Base-by-base conservation (phyloP, 2,797 vertebrate genomes). In the Anguilla marmorata region DNA sequence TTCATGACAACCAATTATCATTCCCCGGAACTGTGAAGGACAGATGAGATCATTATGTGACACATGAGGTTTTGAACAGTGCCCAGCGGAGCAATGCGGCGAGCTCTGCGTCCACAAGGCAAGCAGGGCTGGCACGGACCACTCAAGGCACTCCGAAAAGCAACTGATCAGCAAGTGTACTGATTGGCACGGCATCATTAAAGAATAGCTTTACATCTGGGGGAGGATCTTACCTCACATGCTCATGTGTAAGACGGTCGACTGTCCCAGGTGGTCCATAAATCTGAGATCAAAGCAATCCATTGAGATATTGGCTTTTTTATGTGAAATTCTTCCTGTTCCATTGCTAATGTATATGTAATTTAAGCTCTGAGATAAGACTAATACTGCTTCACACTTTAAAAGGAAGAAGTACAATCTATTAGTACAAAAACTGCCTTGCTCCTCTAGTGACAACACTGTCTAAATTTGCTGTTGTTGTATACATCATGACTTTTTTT, bases 1-100 rank as follows among this genome's bases (percentile, higher is more conserved):
- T 76, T 85, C 69, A 85, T 72, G 63, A 66, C 63, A 85, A 56
- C 63, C 84, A 41, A 82, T 85, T 74, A 74, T 74, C 83, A 76
- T 88, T 60, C 72, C 45, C 79, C 45, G 69, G 27, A 72, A 48
- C 37, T 74, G 24, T n/a, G 19, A 48, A 33, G 41, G 87, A 56
- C 45, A 54, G 63, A 83, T 52, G 63, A 66, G 87, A 41, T 88
- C 87, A 85, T 76, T 88, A 85, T 16, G 4, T 66, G 52, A 16
- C 66, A 21, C 3, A 27, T 24, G 54, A 27, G 82, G 37, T 24
- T 79, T 45, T 21, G 33, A 45, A 8, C 33, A 37, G 33, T 37
- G 7, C 16, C 74, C 74, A 21, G 50, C 3, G 37, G 33, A 24
- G 60, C 37, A 16, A 76, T 74, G 63, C 37, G 84, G n/a, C 41